A percentile compares a stretch with the other conserved stretches of the same genome.
Conservation (phyloP, 2,797 vertebrate species). For the Macropus fuliginosus region DNA sequence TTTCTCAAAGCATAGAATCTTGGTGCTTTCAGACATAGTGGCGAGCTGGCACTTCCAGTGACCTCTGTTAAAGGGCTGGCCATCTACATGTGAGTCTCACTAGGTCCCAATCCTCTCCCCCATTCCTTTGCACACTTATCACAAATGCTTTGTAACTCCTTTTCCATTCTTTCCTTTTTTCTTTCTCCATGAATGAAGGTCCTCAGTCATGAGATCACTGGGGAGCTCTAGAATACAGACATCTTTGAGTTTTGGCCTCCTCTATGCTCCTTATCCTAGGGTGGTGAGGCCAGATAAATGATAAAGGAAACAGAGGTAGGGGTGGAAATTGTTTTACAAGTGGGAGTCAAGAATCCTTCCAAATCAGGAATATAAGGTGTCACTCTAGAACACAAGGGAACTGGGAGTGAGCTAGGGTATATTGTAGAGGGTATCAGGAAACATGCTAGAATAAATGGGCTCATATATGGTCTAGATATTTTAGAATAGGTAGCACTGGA, state of each 20-base stretch:
- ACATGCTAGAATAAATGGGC: neutral
- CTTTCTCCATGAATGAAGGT: neutral
- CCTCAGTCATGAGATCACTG: neutral
- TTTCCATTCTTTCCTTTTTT: neutral
- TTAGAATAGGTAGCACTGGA: neutral
- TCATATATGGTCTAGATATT: neutral
- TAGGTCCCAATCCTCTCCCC: neutral
- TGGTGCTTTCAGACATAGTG: neutral
- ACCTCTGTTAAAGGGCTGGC: neutral
- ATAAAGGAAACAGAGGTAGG: neutral
- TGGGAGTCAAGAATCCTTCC: neutral
- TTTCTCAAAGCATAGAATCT: neutral
- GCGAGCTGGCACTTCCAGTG: neutral
- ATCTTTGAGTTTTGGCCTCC: neutral
- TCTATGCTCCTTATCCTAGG: neutral
- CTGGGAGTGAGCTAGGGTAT: neutral
- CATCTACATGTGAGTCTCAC: neutral
- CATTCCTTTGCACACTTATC: neutral
- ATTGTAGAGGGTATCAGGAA: rapidly evolving
- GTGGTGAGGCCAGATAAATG: neutral
- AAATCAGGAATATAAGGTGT: neutral
- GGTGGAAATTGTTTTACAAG: neutral
- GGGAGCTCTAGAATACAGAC: neutral
- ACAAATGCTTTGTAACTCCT: neutral
- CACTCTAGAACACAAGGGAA: neutral